Evolutionary conservation across 2,888 invertebrate genomes (phyloP), one percentile per base, ranked within the genome.

Genomic region (Lepeophtheirus nordmannii): DNA sequence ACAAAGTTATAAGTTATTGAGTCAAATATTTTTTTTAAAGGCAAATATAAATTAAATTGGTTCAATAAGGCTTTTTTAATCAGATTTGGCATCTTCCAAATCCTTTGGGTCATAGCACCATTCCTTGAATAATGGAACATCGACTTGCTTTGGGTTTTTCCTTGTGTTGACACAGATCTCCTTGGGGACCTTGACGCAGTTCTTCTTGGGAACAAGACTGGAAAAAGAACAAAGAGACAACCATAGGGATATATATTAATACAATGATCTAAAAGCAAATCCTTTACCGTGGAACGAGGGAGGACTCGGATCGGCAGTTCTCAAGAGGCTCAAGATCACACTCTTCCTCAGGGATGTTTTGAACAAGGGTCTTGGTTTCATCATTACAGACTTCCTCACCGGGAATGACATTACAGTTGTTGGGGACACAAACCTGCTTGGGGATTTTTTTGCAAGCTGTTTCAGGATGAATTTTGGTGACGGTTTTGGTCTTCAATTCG

Each of bases 151-250:
- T 22, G 61, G 61, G 39, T 61, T 61, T n/a, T 7, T 38, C 20
- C 37, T 61, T 14, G 61, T 37, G 10, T 23, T 61, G 39, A 61
- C 61, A 38, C 61, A 61, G 61, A 61, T 9, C 37, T 61, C 61
- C 30, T 37, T 37, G 61, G 61, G 61, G 9, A 61, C 61, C 7
- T 61, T 30, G 8, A 61, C 37, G 9, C 61, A 61, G 39, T 61
- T 61, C n/a, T 22, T 22, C 39, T 8, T 22, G 12, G 22, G 61
- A 10, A 61, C 39, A n/a, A 61, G 39, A n/a, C 30, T 30, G 30
- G 30, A 30, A 30, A 30, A 30, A 2, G 30, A 5, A 30, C 30
- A 30, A 30, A 7, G 30, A 5, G 30, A 5, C 7, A 30, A 30
- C 30, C n/a, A n/a, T n/a, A n/a, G n/a, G n/a, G n/a, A 30, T 7